Base-by-base conservation (phyloP, 2,888 invertebrate species). In the Tenthredo amoena region DNA sequence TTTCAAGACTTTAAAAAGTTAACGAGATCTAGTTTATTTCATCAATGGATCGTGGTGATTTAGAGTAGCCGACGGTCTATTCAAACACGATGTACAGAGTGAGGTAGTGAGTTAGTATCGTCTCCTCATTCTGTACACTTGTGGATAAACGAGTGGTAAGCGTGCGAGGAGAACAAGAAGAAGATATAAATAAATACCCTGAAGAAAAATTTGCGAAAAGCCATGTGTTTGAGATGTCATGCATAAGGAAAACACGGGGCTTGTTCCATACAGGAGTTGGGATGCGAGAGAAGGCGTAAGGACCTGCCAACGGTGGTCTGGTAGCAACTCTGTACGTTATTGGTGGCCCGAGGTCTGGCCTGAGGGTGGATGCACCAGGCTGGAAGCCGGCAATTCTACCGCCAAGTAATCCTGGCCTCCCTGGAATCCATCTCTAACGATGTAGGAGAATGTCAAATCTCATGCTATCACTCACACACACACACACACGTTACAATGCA, bases 261-360 rank as follows among this genome's bases (percentile, higher is more conserved):
- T 96, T 96, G 92, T 96, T 96, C 96, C 96, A 96, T 87, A 95
- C 95, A 50, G 98, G 97, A 88, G 96, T 95, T 55, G 98, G 98
- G 88, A 98, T 96, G 85, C 97, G 95, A 90, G 98, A 98, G 95
- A 98, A 98, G 85, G 98, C 98, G 93, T 97, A 98, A 47, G 98
- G 98, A 43, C 98, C 98, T 26, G 98, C 98, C 89, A 97, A 94
- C 18, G 98, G 98, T 18, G 98, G 97, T 88, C 97, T 94, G 86
- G 94, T 93, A 87, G 91, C 94, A 87, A 93, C 89, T 91, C 92
- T 93, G 91, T 93, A 93, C 89, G 91, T 93, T 89, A 94, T 93
- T 81, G 94, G 93, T 81, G 95, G 95, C 88, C 95, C 95, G 88
- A 94, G 93, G 91, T 95, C 95, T 86, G 95, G 94, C 89, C 91